Base-by-base conservation (phyloP, 2,888 invertebrate genomes). In the Reticulitermes lucifugus region DNA sequence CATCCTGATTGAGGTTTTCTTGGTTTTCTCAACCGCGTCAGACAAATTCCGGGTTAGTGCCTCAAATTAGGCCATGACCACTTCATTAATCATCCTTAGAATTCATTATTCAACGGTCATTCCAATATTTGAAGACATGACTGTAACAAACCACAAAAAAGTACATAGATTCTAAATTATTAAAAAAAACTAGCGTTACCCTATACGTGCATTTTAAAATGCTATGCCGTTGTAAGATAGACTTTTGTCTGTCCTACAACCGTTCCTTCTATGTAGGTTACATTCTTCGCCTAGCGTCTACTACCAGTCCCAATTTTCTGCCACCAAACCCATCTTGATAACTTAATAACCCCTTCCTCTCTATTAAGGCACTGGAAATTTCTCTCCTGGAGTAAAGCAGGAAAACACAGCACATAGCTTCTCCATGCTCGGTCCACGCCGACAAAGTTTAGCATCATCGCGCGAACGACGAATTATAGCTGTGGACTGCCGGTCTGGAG, bases 241-340 rank as follows among this genome's bases (percentile, higher is more conserved):
- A 4, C 35, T 4, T 35, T 35, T 35, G 35, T 65, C 65, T 25
- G 65, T 18, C 18, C 18, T 25, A 12, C 4, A 65, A 2, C 65
- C 65, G 9, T 65, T 25, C 5, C 12, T 25, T 51, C 18, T 6
- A 12, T 60, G 18, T 21, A 22, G 22, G 6, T 21, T 35, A 35
- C 35, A 35, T 35, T 60, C 60, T 60, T 60, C 60, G 22, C 9
- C 65, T 65, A n/a, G 65, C 25, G 25, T 14, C 12, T 25, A 25
- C 65, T 65, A 65, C 65, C 65, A 65, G n/a, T 65, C 25, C 79
- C 25, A 79, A 55, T 46, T 75, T 75, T 75, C 75, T 75, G 79
- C 80, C 59, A 18, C 59, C 80, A 80, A 80, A 59, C 80, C 80
- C 80, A 80, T 80, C 80, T 80, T 59, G 80, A 80, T 80, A 80